A percentile compares a stretch with the other conserved stretches of the same genome.
Evolutionary conservation across 2,797 vertebrate species (phyloP).

Genomic region (Luscinia megarhynchos): DNA sequence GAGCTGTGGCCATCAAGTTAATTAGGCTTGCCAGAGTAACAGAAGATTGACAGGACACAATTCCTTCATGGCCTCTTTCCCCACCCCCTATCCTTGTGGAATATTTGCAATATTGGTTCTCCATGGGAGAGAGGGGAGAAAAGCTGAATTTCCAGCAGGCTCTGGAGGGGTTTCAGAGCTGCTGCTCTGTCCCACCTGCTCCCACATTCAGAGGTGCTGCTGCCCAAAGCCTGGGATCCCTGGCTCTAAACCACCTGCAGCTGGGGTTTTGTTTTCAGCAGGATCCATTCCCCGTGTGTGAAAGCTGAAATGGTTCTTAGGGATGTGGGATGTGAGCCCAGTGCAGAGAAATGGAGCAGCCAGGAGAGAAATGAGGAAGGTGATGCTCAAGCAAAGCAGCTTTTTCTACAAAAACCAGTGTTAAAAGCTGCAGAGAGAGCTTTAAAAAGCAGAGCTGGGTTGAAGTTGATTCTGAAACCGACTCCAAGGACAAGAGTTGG

Average conservation of each 20-base stretch:
- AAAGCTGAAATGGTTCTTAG: not conserved
- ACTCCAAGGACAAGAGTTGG: not conserved
- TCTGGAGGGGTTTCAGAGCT: rapidly evolving
- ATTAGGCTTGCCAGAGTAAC: not conserved
- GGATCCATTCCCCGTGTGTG: not conserved
- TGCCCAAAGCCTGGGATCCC: not conserved
- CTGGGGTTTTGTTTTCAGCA: not conserved
- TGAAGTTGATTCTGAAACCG: not conserved
- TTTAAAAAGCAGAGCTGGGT: not conserved
- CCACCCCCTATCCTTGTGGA: not conserved
- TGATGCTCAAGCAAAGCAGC: not conserved
- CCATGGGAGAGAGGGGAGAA: not conserved
- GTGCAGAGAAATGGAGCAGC: not conserved
- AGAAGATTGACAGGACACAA: not conserved
- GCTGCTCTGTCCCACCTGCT: not conserved
- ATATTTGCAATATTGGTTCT: not conserved
- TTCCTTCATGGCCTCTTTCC: not conserved
- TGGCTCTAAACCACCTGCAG: not conserved
- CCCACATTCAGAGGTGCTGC: rapidly evolving
- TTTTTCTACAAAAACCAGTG: not conserved
- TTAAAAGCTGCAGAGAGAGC: not conserved
- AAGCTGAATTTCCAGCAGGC: not conserved
- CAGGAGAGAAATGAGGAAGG: not conserved
- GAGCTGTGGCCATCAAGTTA: not conserved
- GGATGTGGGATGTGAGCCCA: not conserved